These are phyloP conservation scores for Leucozona laternaria DNA, from an alignment of 2,888 invertebrate species.

Conservation along the genomic window DNA sequence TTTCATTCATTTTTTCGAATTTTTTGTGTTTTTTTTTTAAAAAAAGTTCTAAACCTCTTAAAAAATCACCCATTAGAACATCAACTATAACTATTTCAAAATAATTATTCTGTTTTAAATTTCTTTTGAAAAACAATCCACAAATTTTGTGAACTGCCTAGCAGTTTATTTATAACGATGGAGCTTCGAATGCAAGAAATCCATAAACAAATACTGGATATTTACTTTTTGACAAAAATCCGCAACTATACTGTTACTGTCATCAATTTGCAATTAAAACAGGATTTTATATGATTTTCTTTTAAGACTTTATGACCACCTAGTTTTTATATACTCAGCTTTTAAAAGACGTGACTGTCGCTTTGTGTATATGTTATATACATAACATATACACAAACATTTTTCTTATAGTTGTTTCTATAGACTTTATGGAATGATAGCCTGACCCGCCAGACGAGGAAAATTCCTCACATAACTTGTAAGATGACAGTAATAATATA, in stretches of 20 bases:
- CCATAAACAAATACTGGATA: background rate
- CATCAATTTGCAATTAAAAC: constrained; percentile 60
- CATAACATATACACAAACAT: too few species aligned
- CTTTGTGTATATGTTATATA: background rate
- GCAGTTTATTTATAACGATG: too few species aligned
- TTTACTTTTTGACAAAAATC: background rate
- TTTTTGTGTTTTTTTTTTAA: too few species aligned
- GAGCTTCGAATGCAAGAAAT: too few species aligned
- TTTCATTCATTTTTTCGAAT: too few species aligned
- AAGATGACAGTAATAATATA: constrained; percentile 14
- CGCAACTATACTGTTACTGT: background rate
- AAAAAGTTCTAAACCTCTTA: too few species aligned
- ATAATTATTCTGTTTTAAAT: too few species aligned
- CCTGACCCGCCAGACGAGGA: background rate
- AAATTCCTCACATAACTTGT: constrained; percentile 27
- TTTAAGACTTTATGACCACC: constrained; percentile 22
- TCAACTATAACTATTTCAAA: too few species aligned
- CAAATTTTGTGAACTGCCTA: too few species aligned
- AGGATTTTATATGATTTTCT: constrained; percentile 44
- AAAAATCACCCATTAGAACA: too few species aligned
- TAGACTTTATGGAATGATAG: background rate
- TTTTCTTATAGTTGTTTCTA: constrained; percentile 1
- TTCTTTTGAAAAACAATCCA: too few species aligned
- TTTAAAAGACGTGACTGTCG: background rate
- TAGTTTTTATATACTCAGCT: constrained; percentile 15